Evolutionary conservation across 2,888 invertebrate species (phyloP).

Genomic region (Drosophila sordidula): DNA sequence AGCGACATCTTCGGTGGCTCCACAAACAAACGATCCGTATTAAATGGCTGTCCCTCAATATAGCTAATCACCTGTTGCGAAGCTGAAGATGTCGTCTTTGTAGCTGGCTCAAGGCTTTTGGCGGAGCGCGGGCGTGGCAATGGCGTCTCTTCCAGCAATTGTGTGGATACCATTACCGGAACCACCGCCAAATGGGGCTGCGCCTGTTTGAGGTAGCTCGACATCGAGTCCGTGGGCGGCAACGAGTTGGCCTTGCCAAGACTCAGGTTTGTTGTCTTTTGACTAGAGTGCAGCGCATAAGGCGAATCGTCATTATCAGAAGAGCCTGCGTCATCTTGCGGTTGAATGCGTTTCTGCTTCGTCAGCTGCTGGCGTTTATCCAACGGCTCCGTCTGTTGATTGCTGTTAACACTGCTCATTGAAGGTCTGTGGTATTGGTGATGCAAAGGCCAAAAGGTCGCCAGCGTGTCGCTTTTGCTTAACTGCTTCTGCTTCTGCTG

Average conservation of each 20-base stretch:
- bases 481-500: slow-evolving; percentile 29
- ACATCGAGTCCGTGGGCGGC: slow-evolving; percentile 58
- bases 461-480: slow-evolving; percentile 63
- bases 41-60: slow-evolving; percentile 30
- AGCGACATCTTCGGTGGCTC: slow-evolving; percentile 47
- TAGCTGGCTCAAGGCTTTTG: slow-evolving; percentile 46
- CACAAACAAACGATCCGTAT: slow-evolving; percentile 39
- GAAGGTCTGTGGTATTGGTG: slow-evolving; percentile 61
- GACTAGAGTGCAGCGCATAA: slow-evolving; percentile 62
- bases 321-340: slow-evolving; percentile 9
- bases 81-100: background rate
- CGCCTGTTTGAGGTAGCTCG: slow-evolving; percentile 25
- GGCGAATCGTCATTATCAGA: slow-evolving; percentile 26
- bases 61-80: slow-evolving; percentile 9
- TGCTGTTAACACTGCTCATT: slow-evolving; percentile 38
- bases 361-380: slow-evolving; percentile 36
- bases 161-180: background rate
- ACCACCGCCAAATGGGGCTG: slow-evolving; percentile 17
- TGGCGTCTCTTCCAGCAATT: slow-evolving; percentile 47
- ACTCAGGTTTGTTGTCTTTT: slow-evolving; percentile 51
- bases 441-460: slow-evolving; percentile 74
- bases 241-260: slow-evolving; percentile 71
- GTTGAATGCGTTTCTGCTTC: slow-evolving; percentile 33
- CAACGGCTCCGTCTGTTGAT: slow-evolving; percentile 20
- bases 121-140: slow-evolving; percentile 25